Conservation (phyloP, 2,113 vertebrate species). For the Antennarius striatus region DNA sequence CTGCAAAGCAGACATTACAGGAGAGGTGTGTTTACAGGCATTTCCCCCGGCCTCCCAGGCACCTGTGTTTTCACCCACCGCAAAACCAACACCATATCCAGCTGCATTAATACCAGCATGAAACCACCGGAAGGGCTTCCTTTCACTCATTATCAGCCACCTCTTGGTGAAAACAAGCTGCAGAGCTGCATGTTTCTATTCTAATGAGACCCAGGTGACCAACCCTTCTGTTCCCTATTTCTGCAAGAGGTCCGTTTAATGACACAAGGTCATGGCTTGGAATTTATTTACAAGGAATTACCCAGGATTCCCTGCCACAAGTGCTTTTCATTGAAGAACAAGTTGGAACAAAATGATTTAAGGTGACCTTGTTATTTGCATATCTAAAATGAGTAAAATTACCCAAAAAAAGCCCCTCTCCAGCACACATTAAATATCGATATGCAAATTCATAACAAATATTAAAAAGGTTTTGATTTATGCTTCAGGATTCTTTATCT, state of each 20-base stretch:
- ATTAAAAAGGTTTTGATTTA: too few relatives aligned
- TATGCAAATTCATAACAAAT: too few relatives aligned
- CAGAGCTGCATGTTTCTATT: conserved; percentile 6
- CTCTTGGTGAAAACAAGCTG: conserved; percentile 28
- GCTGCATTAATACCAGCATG: conserved; percentile 55
- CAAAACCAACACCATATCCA: conserved; percentile 61
- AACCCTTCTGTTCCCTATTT: not conserved
- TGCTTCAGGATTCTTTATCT: too few relatives aligned
- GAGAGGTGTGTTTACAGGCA: conserved; percentile 48
- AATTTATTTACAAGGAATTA: not conserved
- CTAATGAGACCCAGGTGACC: conserved; percentile 10
- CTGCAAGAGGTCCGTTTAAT: not conserved
- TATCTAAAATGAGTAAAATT: too few relatives aligned
- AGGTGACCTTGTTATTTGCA: too few relatives aligned
- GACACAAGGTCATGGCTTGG: too few relatives aligned
- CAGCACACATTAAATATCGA: too few relatives aligned
- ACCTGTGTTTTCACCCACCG: conserved; percentile 59
- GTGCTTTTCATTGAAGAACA: too few relatives aligned
- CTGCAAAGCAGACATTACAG: conserved; percentile 38
- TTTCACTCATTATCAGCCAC: conserved; percentile 43
- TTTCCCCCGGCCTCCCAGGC: conserved; percentile 43
- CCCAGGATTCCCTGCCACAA: too few relatives aligned
- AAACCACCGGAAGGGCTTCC: conserved; percentile 50
- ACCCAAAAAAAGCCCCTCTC: too few relatives aligned
- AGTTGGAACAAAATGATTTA: too few relatives aligned